Base-by-base conservation (phyloP, 2,888 invertebrate species). In the Caenorhabditis becei region DNA sequence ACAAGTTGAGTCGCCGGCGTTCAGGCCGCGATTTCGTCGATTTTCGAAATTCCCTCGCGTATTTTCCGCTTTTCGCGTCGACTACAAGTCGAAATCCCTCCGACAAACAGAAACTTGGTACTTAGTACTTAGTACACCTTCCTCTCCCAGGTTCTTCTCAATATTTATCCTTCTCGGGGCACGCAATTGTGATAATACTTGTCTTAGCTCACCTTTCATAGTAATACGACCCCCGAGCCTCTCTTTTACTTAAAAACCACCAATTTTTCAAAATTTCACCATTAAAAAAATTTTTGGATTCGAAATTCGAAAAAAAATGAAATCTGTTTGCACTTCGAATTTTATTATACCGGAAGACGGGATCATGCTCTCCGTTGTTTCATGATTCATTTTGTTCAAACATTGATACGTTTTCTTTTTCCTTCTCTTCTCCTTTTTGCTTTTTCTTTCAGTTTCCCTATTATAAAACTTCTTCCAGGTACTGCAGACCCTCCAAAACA, bases 401-500 rank as follows among this genome's bases (percentile, higher is more conserved):
- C 11, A 44, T 35, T 35, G 35, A 35, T 44, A 44, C 44, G 7
- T 37, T 54, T 54, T 0, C 10, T 41, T 26, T 41, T 18, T 54
- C 23, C 20, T 20, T 67, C 67, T 49, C 16, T 11, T 10, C 44
- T 11, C 44, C 7, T 18, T 58, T 8, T n/a, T 58, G 28, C 16
- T 51, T 35, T 8, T 32, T 18, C 35, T 1, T 11, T n/a, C 5
- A 53, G 14, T 24, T 24, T 35, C 23, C 23, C n/a, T 14, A 11
- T 53, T 53, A 20, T 41, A 24, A n/a, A n/a, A n/a, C 18, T 8
- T 4, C 2, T 47, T 62, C 4, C 62, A 62, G 47, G 18, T 61
- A 44, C 37, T 16, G 35, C 11, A 20, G 7, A 7, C 11, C 18
- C 20, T 16, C 7, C 7, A 51, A 56, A 16, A 37, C 5, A 18